Conservation (phyloP, 2,797 vertebrate genomes). For the Microhierax caerulescens region DNA sequence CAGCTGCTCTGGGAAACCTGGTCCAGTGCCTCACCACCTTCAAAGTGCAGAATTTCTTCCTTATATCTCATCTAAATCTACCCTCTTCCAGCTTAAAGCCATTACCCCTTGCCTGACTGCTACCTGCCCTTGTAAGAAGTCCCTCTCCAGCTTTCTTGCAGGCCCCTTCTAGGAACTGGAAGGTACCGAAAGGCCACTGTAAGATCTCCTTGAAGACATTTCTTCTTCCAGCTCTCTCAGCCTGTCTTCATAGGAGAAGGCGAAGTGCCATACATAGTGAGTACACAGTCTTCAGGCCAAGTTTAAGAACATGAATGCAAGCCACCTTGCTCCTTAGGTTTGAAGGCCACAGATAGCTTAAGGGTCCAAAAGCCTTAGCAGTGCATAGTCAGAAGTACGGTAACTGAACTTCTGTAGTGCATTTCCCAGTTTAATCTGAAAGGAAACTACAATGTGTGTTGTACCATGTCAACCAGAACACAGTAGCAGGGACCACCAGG, state of each 20-base stretch:
- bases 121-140: background rate
- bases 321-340: background rate
- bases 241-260: background rate
- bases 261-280: background rate
- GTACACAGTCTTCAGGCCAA: background rate
- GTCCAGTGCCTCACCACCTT: background rate
- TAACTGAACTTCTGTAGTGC: background rate
- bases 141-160: background rate
- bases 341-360: background rate
- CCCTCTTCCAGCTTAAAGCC: background rate
- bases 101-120: background rate
- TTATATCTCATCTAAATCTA: background rate
- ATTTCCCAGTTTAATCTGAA: background rate
- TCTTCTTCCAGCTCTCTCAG: too few relatives aligned
- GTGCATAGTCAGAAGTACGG: background rate
- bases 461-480: background rate
- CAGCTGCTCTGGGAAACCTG: background rate
- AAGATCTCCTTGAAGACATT: too few relatives aligned
- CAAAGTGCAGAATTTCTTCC: background rate
- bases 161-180: background rate
- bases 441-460: background rate
- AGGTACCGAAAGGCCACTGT: background rate
- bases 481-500: background rate
- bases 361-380: background rate
- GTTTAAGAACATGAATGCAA: background rate